A percentile compares a stretch with the other conserved stretches of the same genome.
phyloP scores from a whole-genome alignment of 2,797 vertebrate species.

The Glyptemys insculpta region DNA sequence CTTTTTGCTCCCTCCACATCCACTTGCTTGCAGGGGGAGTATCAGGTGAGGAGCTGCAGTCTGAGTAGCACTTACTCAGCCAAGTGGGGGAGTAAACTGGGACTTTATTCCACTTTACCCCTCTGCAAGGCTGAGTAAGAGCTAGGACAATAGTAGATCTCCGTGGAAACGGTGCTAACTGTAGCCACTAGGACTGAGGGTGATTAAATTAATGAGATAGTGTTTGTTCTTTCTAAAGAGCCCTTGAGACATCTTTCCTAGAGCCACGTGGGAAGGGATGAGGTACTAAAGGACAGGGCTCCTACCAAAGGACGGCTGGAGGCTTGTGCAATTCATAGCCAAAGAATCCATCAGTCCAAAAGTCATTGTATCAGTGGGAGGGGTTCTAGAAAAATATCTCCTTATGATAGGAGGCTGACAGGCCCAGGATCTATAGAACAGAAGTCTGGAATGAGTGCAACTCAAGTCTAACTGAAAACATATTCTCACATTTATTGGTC shows the following conservation, averaged over 20 bases:
- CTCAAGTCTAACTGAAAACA: background rate
- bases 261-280: rapidly evolving
- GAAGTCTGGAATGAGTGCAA: rapidly evolving
- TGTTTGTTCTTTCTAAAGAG: background rate
- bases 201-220: conserved; percentile 47
- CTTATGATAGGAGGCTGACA: rapidly evolving
- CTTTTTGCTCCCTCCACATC: rapidly evolving
- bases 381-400: background rate
- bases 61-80: background rate
- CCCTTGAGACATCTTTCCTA: conserved; percentile 40
- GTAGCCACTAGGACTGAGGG: background rate
- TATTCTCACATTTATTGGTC: conserved; percentile 32
- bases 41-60: background rate
- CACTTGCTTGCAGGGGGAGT: background rate
- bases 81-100: background rate
- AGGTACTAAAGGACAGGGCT: background rate
- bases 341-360: background rate
- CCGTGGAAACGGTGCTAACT: conserved; percentile 20
- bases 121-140: background rate
- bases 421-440: rapidly evolving
- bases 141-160: conserved; percentile 13
- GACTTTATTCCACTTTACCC: background rate
- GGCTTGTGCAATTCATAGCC: background rate
- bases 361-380: background rate
- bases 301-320: background rate